Evolutionary conservation across 2,113 vertebrate species (phyloP).

Genomic region (Tautogolabrus adspersus): DNA sequence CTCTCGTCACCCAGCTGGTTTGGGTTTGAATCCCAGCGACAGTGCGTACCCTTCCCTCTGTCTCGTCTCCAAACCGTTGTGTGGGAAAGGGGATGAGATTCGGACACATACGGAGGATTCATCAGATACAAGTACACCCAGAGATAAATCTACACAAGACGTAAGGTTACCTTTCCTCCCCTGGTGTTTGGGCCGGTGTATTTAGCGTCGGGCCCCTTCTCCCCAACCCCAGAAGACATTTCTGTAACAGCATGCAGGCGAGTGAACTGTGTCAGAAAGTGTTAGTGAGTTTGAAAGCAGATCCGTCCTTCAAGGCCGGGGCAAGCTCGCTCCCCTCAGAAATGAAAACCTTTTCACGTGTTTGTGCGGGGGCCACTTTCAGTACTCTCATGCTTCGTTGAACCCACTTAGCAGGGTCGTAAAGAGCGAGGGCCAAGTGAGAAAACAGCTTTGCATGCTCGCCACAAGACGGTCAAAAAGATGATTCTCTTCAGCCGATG

Average conservation of each 20-base stretch:
- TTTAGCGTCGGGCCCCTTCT: slow-evolving; percentile 67
- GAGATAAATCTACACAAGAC: slow-evolving; percentile 63
- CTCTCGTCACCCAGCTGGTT: slow-evolving; percentile 76
- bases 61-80: slow-evolving; percentile 56
- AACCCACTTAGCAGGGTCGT: slow-evolving; percentile 76
- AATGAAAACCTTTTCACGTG: slow-evolving; percentile 58
- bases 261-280: slow-evolving; percentile 80
- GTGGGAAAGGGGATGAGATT: slow-evolving; percentile 57
- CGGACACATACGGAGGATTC: slow-evolving; percentile 53
- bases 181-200: slow-evolving; percentile 60
- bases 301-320: slow-evolving; percentile 77
- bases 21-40: slow-evolving; percentile 68
- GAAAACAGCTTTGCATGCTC: slow-evolving; percentile 38
- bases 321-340: slow-evolving; percentile 55
- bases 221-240: slow-evolving; percentile 66
- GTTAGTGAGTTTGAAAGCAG: slow-evolving; percentile 83
- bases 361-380: slow-evolving; percentile 54
- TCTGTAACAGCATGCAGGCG: slow-evolving; percentile 79
- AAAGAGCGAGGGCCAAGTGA: slow-evolving; percentile 64
- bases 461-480: slow-evolving; percentile 10
- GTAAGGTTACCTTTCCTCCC: slow-evolving; percentile 58
- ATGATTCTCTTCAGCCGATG: slow-evolving; percentile 6
- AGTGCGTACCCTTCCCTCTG: slow-evolving; percentile 39
- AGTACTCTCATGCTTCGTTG: slow-evolving; percentile 66
- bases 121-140: slow-evolving; percentile 64